These are phyloP conservation scores for Eupithecia exiguata DNA, from an alignment of 2,888 invertebrate species.

Conservation along the genomic window DNA sequence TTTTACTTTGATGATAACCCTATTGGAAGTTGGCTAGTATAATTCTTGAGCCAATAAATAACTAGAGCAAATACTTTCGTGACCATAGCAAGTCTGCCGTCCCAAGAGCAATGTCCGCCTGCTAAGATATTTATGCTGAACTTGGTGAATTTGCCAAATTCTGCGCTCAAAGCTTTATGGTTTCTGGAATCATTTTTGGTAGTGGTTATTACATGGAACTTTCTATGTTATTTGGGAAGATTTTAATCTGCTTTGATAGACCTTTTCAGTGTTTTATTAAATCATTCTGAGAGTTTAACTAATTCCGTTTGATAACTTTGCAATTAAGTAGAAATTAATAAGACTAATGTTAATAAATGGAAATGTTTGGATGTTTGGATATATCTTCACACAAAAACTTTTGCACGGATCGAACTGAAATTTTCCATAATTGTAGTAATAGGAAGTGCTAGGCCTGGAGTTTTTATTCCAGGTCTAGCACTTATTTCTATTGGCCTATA, in stretches of 20 bases:
- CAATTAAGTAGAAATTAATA: too few species aligned
- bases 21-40: neutral
- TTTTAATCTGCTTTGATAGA: neutral
- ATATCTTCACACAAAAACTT: too few species aligned
- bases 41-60: slow-evolving; percentile 9
- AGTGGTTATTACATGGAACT: slow-evolving; percentile 28
- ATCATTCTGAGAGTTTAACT: neutral
- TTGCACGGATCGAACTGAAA: too few species aligned
- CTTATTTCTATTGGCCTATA: too few species aligned
- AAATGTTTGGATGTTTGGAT: too few species aligned
- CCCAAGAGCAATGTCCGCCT: slow-evolving; percentile 37
- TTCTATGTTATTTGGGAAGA: neutral
- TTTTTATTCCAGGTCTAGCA: too few species aligned
- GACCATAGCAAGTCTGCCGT: slow-evolving; percentile 23
- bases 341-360: too few species aligned
- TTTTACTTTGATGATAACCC: neutral
- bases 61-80: slow-evolving; percentile 21
- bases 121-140: slow-evolving; percentile 42
- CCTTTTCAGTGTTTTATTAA: neutral
- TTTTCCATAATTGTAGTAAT: too few species aligned
- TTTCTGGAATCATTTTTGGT: slow-evolving; percentile 36
- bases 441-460: too few species aligned
- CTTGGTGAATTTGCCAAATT: slow-evolving; percentile 39
- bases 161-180: slow-evolving; percentile 32
- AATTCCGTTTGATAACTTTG: neutral